A percentile compares a stretch with the other conserved stretches of the same genome.
These are phyloP conservation scores for Trachelipus rathkii DNA, from an alignment of 1,140 invertebrate species.

Conservation along the genomic window DNA sequence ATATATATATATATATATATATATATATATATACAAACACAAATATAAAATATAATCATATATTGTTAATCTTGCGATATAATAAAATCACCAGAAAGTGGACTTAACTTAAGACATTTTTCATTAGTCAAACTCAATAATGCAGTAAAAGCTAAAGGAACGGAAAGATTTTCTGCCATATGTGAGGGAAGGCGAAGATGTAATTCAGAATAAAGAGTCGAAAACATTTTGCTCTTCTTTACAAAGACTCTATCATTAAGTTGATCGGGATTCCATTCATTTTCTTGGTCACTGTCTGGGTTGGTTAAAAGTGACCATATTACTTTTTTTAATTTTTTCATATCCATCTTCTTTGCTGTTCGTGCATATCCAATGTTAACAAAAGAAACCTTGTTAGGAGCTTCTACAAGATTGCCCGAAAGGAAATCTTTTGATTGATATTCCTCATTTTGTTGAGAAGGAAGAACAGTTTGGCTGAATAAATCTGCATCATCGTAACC, in stretches of 20 bases:
- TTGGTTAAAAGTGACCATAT: slow-evolving; percentile 61
- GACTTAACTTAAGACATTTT: slow-evolving; percentile 51
- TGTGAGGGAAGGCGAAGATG: slow-evolving; percentile 58
- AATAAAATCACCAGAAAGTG: slow-evolving; percentile 33
- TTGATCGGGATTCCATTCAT: slow-evolving; percentile 25
- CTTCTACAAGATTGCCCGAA: slow-evolving; percentile 58
- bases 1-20: not conserved
- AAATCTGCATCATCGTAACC: slow-evolving; percentile 41
- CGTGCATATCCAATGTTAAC: slow-evolving; percentile 68
- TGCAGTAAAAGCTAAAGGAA: slow-evolving; percentile 69
- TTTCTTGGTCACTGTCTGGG: slow-evolving; percentile 35
- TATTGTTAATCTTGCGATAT: slow-evolving; percentile 32
- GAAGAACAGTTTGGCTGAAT: slow-evolving; percentile 43
- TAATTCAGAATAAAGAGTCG: slow-evolving; percentile 58
- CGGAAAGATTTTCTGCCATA: slow-evolving; percentile 66
- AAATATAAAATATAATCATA: not conserved
- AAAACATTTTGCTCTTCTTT: slow-evolving; percentile 50
- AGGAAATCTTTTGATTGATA: slow-evolving; percentile 51
- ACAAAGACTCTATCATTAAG: slow-evolving; percentile 27
- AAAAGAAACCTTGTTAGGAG: slow-evolving; percentile 60
- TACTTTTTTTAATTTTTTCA: slow-evolving; percentile 66
- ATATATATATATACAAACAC: not conserved
- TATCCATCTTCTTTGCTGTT: slow-evolving; percentile 72
- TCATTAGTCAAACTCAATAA: slow-evolving; percentile 76
- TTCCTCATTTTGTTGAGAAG: slow-evolving; percentile 46